Base-by-base conservation (phyloP, 2,113 vertebrate species). In the Corythaeola cristata region DNA sequence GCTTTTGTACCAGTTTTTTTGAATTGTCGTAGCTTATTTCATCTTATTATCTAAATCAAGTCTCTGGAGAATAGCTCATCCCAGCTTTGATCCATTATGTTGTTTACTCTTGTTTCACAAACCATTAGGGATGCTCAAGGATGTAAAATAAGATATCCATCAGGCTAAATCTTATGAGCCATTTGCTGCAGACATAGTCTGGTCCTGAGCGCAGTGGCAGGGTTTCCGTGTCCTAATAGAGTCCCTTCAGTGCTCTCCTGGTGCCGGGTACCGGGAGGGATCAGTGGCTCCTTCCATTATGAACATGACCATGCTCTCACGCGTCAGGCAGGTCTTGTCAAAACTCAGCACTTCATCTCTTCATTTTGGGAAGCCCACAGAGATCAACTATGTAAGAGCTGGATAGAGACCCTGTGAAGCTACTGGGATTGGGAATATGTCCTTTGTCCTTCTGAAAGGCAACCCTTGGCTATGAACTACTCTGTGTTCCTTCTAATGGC, bases 61-160 rank as follows among this genome's bases (percentile, higher is more conserved):
- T 26, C 86, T 85, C 91, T 37, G 80, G 90, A 81, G 95, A 63
- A 87, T n/a, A n/a, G 93, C 93, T 96, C 67, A 55, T 90, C 72
- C 69, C 20, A 7, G 58, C 84, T 88, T 83, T 64, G 59, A 88
- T 71, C 89, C 69, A 19, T 91, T 67, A 75, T 77, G 80, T 77
- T 94, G 77, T 91, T 97, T 91, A 59, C 76, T 96, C 87, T 82
- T 75, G 73, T 82, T 96, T 88, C 93, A 89, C 93, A 94, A 93
- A 27, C 75, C 93, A 75, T 59, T 81, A 41, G 93, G 81, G 95
- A 83, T 71, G 93, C 67, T 80, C 47, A 14, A 44, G 84, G 74
- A 53, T 71, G 87, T 53, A 83, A 79, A 95, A 79, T 12, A 16
- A 76, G 69, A 68, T 56, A 88, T 90, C 90, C 89, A 74, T 89